Evolutionary conservation across 1,140 invertebrate species (phyloP).

Genomic region (Ruditapes philippinarum): DNA sequence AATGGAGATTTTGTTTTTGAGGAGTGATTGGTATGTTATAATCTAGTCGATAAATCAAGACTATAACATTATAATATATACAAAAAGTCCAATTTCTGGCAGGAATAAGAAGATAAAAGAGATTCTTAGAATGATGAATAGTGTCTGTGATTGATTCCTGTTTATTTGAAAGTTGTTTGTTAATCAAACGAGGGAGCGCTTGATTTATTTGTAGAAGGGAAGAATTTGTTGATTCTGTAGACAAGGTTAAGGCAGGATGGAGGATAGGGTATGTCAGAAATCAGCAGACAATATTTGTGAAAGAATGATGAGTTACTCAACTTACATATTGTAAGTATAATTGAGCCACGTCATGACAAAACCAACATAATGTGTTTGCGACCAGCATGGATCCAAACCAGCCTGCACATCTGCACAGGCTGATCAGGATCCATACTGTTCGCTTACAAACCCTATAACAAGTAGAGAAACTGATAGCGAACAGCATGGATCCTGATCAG

Average conservation of each 20-base stretch:
- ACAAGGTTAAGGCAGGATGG: neutral
- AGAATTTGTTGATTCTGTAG: neutral
- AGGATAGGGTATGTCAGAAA: conserved; percentile 1
- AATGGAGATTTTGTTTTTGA: no score
- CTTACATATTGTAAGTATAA: conserved; percentile 51
- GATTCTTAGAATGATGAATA: neutral
- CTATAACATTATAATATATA: no score
- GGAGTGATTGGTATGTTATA: no score
- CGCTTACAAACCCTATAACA: no score
- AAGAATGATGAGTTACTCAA: conserved; percentile 39
- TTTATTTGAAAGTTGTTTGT: neutral
- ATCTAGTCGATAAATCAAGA: no score
- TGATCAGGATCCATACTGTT: no score
- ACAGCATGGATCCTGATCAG: no score
- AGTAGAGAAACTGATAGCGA: no score
- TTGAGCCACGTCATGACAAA: no score
- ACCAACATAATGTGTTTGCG: no score
- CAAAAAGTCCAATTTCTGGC: neutral
- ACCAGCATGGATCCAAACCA: no score
- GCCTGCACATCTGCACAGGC: no score
- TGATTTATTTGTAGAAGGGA: neutral
- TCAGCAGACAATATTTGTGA: conserved; percentile 38
- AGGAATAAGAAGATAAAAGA: neutral
- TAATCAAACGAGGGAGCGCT: neutral
- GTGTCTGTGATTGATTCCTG: conserved; percentile 4